phyloP scores from a whole-genome alignment of 2,888 invertebrate genomes.

The Digitonthophagus gazella region DNA sequence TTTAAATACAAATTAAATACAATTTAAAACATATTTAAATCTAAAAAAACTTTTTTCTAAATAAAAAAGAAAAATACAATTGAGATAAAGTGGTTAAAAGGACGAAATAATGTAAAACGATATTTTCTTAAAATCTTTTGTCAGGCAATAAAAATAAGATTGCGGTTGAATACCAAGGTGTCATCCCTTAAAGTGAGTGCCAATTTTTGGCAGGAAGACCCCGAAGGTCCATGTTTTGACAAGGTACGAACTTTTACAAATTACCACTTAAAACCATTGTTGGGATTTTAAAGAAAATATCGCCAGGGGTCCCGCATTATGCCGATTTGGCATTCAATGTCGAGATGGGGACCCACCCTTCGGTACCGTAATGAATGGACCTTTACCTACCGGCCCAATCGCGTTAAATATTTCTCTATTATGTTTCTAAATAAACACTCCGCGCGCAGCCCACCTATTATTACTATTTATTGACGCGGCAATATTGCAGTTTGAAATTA shows the following conservation, averaged over 20 bases:
- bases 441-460: neutral
- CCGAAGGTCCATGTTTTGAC: slow-evolving; percentile 36
- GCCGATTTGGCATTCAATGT: neutral
- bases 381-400: neutral
- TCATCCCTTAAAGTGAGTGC: neutral
- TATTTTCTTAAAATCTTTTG: neutral
- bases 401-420: neutral
- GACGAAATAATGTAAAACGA: neutral
- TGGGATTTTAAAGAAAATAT: slow-evolving; percentile 25
- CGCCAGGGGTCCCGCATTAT: slow-evolving; percentile 11
- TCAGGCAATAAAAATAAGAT: neutral
- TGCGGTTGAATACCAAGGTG: neutral
- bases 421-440: neutral
- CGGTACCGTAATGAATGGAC: neutral
- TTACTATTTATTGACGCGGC: neutral
- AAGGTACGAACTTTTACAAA: slow-evolving; percentile 39
- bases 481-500: neutral
- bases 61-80: neutral
- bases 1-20: neutral
- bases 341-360: neutral
- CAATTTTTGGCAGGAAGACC: neutral
- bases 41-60: neutral
- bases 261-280: slow-evolving; percentile 40
- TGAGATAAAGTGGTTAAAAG: too few species aligned
- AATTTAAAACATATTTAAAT: neutral